Evolutionary conservation across 1,140 invertebrate genomes (phyloP), one percentile per base, ranked within the genome.

Genomic region (Melanaphis sacchari): DNA sequence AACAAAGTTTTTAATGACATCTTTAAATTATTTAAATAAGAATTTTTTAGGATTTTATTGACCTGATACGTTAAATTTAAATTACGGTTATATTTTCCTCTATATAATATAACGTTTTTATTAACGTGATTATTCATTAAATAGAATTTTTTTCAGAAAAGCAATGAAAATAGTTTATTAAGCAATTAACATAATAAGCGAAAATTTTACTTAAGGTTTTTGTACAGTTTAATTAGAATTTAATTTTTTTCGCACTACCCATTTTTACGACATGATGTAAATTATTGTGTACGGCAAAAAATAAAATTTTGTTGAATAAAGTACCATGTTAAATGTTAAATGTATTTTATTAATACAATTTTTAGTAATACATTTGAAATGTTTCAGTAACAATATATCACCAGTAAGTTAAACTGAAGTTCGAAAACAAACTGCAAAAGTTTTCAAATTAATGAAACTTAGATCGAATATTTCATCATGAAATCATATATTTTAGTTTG

Each of bases 371-470:
- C 36, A 54, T 89, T 89, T 89, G 36, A 89, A 89, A 89, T 40
- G 49, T 89, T 89, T 89, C 49, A 46, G 22, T 38, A 54, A 54
- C 88, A 89, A 89, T 89, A 89, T 89, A 89, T 54, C 36, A 89
- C 46, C 38, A 38, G 88, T 89, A 40, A 54, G 36, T 54, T 54
- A 89, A 89, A 89, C 88, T 40, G 36, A 54, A 89, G 49, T 89
- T 89, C 36, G 49, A 54, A 89, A 89, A 89, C 49, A 52, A 40
- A 54, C 88, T 9, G 11, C 36, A 40, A 89, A 89, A 89, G 88
- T 89, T 89, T 88, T 54, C 22, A 89, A 89, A 89, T 89, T 89
- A 89, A 89, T 89, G 46, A 54, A 89, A 89, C 87, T 52, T 38
- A 38, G n/a, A 89, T 89, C 87, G 87, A 38, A 89, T 89, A 52